Evolutionary conservation across 2,888 invertebrate species (phyloP).

Genomic region (Meandrusa payeni): DNA sequence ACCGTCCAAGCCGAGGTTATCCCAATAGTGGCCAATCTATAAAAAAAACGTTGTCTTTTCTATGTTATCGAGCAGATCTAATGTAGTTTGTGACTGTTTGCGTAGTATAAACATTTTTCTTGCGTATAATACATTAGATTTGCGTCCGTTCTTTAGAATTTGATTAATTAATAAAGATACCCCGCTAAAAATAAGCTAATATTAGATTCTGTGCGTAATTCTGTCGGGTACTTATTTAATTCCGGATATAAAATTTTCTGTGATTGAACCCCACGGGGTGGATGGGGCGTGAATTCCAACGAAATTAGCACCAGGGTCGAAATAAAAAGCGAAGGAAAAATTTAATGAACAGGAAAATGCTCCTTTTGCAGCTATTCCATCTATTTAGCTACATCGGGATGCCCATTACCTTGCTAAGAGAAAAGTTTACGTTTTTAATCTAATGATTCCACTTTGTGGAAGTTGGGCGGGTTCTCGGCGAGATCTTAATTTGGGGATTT

Average conservation of each 20-base stretch:
- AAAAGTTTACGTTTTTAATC: conserved; percentile 82
- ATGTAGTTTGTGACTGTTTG: too few species aligned
- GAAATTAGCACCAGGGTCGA: conserved; percentile 82
- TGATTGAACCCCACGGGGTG: conserved; percentile 80
- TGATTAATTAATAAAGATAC: conserved; percentile 65
- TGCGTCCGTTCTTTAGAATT: conserved; percentile 39
- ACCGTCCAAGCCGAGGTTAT: too few species aligned
- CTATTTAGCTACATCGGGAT: conserved; percentile 82
- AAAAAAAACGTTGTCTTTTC: too few species aligned
- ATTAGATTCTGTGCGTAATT: conserved; percentile 75
- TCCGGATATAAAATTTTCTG: conserved; percentile 82
- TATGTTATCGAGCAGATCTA: too few species aligned
- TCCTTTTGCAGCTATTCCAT: conserved; percentile 81
- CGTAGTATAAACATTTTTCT: conserved; percentile 6
- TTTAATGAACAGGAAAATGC: conserved; percentile 83
- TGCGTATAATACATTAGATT: too few species aligned
- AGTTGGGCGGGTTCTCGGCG: conserved; percentile 80
- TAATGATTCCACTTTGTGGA: conserved; percentile 82
- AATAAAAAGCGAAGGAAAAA: conserved; percentile 81
- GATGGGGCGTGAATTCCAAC: conserved; percentile 82
- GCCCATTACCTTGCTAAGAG: conserved; percentile 82
- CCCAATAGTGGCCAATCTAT: too few species aligned
- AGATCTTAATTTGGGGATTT: conserved; percentile 82
- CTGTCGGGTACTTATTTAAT: conserved; percentile 80
- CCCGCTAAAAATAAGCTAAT: conserved; percentile 69